Conservation (phyloP, 2,888 invertebrate species). For the Chelonus formosanus region DNA sequence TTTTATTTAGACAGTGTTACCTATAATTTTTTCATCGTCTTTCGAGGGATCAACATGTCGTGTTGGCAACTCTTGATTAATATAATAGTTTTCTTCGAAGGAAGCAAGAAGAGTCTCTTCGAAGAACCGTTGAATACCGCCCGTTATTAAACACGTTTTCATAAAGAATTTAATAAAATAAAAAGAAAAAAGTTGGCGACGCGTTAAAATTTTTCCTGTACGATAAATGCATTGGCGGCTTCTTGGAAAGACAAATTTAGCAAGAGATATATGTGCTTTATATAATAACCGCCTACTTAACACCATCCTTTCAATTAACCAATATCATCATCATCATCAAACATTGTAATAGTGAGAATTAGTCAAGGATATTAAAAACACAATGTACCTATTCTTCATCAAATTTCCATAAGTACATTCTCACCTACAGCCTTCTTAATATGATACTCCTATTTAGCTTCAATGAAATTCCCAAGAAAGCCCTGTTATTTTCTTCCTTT, state of each 20-base stretch:
- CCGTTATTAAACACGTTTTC: neutral
- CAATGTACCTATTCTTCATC: slow-evolving; percentile 13
- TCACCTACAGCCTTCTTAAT: slow-evolving; percentile 21
- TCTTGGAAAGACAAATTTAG: slow-evolving; percentile 10
- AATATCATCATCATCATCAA: slow-evolving; percentile 19
- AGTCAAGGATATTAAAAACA: slow-evolving; percentile 5
- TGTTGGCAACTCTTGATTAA: neutral
- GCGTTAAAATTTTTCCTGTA: slow-evolving; percentile 2
- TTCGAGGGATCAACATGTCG: too few species aligned
- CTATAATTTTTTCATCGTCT: too few species aligned
- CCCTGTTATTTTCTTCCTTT: too few species aligned
- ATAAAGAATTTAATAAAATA: neutral
- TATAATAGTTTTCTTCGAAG: neutral
- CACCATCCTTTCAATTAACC: slow-evolving; percentile 20
- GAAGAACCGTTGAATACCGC: slow-evolving; percentile 1
- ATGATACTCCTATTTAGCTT: slow-evolving; percentile 6
- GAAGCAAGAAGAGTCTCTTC: neutral
- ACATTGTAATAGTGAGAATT: slow-evolving; percentile 24
- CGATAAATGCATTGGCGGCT: neutral
- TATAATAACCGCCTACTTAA: slow-evolving; percentile 25
- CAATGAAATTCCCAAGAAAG: too few species aligned
- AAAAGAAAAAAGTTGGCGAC: neutral
- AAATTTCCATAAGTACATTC: slow-evolving; percentile 29
- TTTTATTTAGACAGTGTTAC: too few species aligned
- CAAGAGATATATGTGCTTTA: neutral